A percentile compares a stretch with the other conserved stretches of the same genome.
phyloP scores from a whole-genome alignment of 2,113 vertebrate genomes.

The Mustelus asterias region DNA sequence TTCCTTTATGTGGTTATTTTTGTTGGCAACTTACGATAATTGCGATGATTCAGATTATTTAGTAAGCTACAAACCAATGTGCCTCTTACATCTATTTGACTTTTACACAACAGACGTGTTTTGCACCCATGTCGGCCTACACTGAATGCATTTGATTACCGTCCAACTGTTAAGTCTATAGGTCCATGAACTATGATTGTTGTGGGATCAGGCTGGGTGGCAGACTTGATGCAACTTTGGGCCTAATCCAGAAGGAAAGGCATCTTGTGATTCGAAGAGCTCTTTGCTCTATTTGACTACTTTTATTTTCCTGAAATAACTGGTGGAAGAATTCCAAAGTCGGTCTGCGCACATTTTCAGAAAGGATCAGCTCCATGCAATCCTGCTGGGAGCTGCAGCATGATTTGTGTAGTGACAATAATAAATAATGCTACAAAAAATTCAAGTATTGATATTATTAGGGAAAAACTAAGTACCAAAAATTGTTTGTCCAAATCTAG shows the following conservation, averaged over 20 bases:
- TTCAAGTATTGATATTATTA: background rate
- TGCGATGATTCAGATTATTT: constrained; percentile 7
- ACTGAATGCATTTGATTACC: background rate
- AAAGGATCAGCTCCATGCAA: background rate
- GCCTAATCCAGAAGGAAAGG: background rate
- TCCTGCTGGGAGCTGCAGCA: background rate
- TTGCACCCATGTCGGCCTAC: background rate
- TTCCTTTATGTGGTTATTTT: constrained; percentile 29
- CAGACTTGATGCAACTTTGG: background rate
- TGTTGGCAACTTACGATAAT: background rate
- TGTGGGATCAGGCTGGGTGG: constrained; percentile 3
- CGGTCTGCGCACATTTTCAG: background rate
- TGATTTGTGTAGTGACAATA: background rate
- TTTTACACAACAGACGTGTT: background rate
- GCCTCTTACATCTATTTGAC: background rate
- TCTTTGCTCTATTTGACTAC: background rate
- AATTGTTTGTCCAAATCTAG: background rate
- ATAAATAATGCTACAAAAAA: background rate
- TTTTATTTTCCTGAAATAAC: constrained; percentile 22
- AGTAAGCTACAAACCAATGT: background rate
- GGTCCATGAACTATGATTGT: background rate
- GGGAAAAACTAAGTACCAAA: background rate
- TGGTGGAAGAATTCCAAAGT: constrained; percentile 17
- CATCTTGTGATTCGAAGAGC: background rate
- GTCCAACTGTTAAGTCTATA: constrained; percentile 10